Evolutionary conservation across 2,113 vertebrate genomes (phyloP), one percentile per base, ranked within the genome.

Genomic region (Ochotona princeps): DNA sequence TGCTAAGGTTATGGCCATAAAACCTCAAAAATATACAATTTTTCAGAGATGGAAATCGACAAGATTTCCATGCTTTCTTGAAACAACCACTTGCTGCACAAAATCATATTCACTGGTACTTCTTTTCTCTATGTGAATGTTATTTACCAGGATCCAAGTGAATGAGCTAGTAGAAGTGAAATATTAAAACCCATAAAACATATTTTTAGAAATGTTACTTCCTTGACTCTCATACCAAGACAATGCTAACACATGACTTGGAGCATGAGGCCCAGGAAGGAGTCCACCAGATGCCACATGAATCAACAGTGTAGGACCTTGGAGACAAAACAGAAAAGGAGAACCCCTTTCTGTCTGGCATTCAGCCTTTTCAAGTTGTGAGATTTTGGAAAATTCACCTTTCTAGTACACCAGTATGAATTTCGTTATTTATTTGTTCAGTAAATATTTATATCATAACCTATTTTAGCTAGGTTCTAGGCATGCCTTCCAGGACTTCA

Each of bases 131-230:
- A 4, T 10, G 8, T 79, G 66, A 90, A 69, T 80, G 23, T 61
- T 69, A 87, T 65, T 69, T 93, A 89, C 88, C 79, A 92, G 75
- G 82, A 78, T 54, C 38, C 15, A 80, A 90, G 70, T 86, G 89
- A 96, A 95, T 65, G 38, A 90, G 25, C 66, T 75, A 57, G 88
- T 79, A 79, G 69, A 92, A 95, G 72, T 60, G 72, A 94, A 84
- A 85, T 69, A 79, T 5, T 28, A 30, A 94, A 95, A n/a, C 74
- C 78, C 89, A 94, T 51, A 95, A 94, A 80, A 15, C 38, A 17
- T 97, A 96, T 93, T 96, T 96, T 97, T 96, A 93, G 93, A 89
- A 86, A 87, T 51, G 72, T 82, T 93, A 96, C 94, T 97, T 96
- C 96, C 92, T 96, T 95, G 88, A 92, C 72, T 95, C 95, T 96